Evolutionary conservation across 2,113 vertebrate genomes (phyloP).

Genomic region (Sinosuthora webbiana): DNA sequence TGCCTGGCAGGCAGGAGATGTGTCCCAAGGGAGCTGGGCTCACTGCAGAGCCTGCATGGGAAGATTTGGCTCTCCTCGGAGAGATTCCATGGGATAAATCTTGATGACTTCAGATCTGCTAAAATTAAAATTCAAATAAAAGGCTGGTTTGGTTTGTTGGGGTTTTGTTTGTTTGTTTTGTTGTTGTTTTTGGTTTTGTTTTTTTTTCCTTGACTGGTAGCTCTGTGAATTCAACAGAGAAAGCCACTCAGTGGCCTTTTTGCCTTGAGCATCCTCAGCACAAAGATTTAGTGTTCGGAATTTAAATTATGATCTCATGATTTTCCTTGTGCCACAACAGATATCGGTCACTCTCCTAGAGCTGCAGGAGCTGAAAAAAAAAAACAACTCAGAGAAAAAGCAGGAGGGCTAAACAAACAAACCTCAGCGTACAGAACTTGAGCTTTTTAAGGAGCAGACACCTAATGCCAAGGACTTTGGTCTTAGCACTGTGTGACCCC

Average conservation of each 20-base stretch:
- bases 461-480: neutral
- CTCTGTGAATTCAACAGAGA: neutral
- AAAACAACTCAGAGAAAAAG: neutral
- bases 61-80: neutral
- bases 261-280: neutral
- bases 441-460: neutral
- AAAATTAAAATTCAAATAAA: neutral
- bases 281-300: neutral
- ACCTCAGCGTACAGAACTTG: neutral
- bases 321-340: neutral
- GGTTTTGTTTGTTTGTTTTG: too few species aligned
- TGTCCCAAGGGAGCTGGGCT: neutral
- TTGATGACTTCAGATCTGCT: neutral
- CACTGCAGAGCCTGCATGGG: neutral
- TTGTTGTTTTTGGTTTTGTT: too few species aligned
- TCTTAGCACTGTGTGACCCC: conserved; percentile 9
- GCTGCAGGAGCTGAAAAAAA: neutral
- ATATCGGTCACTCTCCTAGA: neutral
- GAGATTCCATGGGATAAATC: neutral
- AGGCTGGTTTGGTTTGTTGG: neutral
- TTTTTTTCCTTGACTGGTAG: neutral
- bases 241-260: neutral
- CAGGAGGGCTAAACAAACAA: neutral
- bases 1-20: neutral
- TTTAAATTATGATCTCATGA: conserved; percentile 8